Evolutionary conservation across 1,140 invertebrate genomes (phyloP).

Genomic region (Neotoxoptera formosana): DNA sequence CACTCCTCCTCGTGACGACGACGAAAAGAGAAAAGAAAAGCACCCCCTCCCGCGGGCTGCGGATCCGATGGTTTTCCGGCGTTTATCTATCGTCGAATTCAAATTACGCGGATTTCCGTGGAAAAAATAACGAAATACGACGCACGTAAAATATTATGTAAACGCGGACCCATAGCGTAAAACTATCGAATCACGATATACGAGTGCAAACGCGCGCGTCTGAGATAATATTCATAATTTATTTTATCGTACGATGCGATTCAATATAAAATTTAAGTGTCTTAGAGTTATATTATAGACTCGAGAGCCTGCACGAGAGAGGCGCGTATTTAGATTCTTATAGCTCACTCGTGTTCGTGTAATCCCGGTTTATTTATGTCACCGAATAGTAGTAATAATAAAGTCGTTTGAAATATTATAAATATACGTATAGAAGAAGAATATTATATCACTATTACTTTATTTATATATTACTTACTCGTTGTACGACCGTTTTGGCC

Average conservation of each 20-base stretch:
- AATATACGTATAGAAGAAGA: no score
- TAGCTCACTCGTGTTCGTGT: background rate
- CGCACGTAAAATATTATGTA: constrained; percentile 5
- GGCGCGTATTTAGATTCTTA: background rate
- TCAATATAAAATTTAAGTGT: constrained; percentile 20
- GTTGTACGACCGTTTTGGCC: no score
- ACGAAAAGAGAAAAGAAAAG: background rate
- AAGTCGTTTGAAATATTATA: background rate
- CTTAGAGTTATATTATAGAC: background rate
- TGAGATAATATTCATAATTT: background rate
- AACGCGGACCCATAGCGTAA: background rate
- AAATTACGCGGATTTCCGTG: background rate
- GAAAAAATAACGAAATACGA: background rate
- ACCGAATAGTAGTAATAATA: background rate
- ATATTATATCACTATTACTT: no score
- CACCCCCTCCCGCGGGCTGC: background rate
- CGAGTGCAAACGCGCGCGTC: background rate
- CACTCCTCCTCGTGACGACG: background rate
- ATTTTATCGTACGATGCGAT: background rate
- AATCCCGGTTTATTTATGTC: background rate
- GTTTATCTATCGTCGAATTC: background rate
- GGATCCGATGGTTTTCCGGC: background rate
- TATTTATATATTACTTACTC: no score
- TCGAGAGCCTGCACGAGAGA: background rate
- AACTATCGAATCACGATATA: background rate